Conservation (phyloP, 2,888 invertebrate species). For the Plutella xylostella region DNA sequence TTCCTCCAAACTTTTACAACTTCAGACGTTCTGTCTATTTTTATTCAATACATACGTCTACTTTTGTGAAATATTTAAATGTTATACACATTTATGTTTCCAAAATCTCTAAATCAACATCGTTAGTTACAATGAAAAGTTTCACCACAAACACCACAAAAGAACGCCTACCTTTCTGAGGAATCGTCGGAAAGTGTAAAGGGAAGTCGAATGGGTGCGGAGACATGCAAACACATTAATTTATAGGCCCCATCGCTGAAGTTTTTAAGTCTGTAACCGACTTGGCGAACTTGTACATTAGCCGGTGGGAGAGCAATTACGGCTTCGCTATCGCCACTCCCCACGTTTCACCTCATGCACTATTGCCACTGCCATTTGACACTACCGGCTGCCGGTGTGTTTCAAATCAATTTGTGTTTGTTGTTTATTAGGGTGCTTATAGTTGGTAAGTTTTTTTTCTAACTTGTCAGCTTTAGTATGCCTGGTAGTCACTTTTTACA, state of each 20-base stretch:
- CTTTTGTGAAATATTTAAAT: no score
- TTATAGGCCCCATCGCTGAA: slow-evolving; percentile 53
- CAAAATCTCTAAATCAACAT: no score
- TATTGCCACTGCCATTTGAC: no score
- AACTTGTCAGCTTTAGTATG: no score
- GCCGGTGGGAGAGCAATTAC: slow-evolving; percentile 46
- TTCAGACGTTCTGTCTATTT: slow-evolving; percentile 6
- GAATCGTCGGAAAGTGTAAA: slow-evolving; percentile 2
- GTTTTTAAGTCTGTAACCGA: slow-evolving; percentile 47
- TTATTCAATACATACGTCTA: no score
- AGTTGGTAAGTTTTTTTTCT: no score
- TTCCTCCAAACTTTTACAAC: slow-evolving; percentile 8
- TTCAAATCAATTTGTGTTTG: background rate
- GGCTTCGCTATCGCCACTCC: slow-evolving; percentile 17
- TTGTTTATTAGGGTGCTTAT: no score
- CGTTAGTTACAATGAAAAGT: no score
- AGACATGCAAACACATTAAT: slow-evolving; percentile 61
- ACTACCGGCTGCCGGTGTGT: background rate
- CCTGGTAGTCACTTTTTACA: no score
- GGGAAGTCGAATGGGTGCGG: slow-evolving; percentile 23
- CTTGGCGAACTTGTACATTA: slow-evolving; percentile 60
- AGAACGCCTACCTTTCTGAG: background rate
- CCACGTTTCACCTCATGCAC: no score
- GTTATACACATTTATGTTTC: no score
- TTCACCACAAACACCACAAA: background rate